Evolutionary conservation across 2,888 invertebrate genomes (phyloP).

Genomic region (Fragum sueziense): DNA sequence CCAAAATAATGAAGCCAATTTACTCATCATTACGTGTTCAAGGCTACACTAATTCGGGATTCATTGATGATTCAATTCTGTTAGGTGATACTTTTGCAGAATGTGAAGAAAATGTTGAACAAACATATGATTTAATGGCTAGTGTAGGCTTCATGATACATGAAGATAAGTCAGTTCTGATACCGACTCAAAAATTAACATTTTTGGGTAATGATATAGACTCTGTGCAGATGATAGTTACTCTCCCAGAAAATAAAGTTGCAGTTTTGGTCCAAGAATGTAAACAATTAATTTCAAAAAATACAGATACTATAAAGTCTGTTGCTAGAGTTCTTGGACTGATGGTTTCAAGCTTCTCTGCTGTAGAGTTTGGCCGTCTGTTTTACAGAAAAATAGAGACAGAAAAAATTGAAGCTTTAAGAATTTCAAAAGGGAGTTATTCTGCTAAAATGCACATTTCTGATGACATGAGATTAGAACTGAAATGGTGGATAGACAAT

Average conservation of each 20-base stretch:
- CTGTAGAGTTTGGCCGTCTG: conserved; percentile 21
- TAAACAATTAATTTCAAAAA: conserved; percentile 1
- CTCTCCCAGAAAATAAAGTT: conserved; percentile 31
- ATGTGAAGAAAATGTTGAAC: too few relatives aligned
- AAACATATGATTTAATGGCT: conserved; percentile 37
- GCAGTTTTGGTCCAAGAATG: not conserved
- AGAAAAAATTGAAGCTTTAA: conserved; percentile 32
- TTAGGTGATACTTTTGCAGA: too few relatives aligned
- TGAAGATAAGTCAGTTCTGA: conserved; percentile 44
- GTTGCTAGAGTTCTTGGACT: conserved; percentile 28
- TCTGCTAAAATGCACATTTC: not conserved
- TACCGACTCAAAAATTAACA: conserved; percentile 27
- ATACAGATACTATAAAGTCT: not conserved
- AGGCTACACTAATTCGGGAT: conserved; percentile 50
- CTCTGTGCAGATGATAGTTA: conserved; percentile 53
- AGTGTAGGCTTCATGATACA: conserved; percentile 25
- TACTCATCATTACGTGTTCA: conserved; percentile 40
- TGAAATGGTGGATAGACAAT: conserved; percentile 31
- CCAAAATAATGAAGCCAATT: conserved; percentile 56
- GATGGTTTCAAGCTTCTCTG: conserved; percentile 19
- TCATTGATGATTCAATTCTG: conserved; percentile 58
- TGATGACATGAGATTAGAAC: conserved; percentile 8
- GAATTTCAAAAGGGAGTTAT: conserved; percentile 16
- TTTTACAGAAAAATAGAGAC: conserved; percentile 29
- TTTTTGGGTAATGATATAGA: too few relatives aligned